Evolutionary conservation across 2,888 invertebrate genomes (phyloP), one percentile per base, ranked within the genome.

Genomic region (Andrena bucephala): DNA sequence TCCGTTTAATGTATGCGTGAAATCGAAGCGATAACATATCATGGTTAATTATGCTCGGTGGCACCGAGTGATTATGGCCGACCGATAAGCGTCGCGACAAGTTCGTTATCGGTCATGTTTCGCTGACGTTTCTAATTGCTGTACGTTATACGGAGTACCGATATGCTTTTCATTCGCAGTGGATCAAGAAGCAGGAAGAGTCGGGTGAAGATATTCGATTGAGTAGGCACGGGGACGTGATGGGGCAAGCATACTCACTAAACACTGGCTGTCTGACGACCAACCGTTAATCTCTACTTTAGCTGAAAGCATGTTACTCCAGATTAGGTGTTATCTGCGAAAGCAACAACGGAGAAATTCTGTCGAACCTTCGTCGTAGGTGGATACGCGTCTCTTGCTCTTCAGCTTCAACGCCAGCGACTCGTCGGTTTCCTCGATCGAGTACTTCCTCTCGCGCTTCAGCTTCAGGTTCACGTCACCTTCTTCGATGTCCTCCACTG

Each of bases 331-430:
- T 80, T 66, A 77, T 76, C 66, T 33, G 77, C 78, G 69, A 48
- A 84, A 75, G 54, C 81, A 36, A 50, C 20, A 71, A 70, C 67
- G 8, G 27, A 59, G 8, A 84, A 76, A 60, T 69, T 59, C 50
- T 42, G 50, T 75, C 88, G 75, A 89, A 95, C 96, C 97, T 95
- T 96, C 96, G 85, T 96, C 95, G 91, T 96, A 96, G 60, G 96
- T 95, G 69, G 95, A 95, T 87, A 96, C 95, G 78, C 96, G 95
- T 86, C 96, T 95, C 94, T 96, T 97, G 86, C 95, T 95, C 88
- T 96, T 96, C 89, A 97, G 95, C 92, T 96, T 97, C 71, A 98
- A 94, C 77, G 96, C 96, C 29, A 97, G 94, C 13, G 96, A 95
- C 90, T 96, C 96, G 93, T 96, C 97, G 59, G 94, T 92, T 90